These are phyloP conservation scores for Tragelaphus strepsiceros DNA, from an alignment of 2,113 vertebrate species.

Conservation along the genomic window DNA sequence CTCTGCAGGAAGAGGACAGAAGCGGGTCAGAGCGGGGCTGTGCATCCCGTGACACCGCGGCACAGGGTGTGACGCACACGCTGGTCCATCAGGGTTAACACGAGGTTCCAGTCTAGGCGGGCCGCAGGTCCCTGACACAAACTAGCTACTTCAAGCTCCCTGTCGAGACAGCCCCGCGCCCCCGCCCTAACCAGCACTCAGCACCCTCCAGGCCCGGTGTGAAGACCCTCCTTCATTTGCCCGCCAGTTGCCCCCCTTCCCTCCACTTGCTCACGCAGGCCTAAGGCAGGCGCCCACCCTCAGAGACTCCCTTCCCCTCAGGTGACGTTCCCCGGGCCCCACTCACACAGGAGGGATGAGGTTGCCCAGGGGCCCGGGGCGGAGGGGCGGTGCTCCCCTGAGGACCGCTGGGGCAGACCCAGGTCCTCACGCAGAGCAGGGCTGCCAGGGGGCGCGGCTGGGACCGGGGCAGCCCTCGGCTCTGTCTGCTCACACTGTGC, in stretches of 20 bases:
- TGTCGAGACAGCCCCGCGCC: neutral
- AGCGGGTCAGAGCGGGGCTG: neutral
- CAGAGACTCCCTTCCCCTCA: neutral
- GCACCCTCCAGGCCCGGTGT: rapidly evolving
- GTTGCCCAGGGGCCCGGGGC: neutral
- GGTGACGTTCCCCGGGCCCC: neutral
- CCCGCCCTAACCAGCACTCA: rapidly evolving
- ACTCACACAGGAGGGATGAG: neutral
- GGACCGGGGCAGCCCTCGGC: rapidly evolving
- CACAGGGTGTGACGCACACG: rapidly evolving
- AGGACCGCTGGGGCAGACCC: neutral
- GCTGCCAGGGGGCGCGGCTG: rapidly evolving
- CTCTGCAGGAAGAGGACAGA: slow-evolving; percentile 79
- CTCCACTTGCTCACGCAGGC: neutral
- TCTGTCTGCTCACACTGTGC: rapidly evolving
- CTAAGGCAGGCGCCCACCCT: neutral
- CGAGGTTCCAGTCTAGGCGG: neutral
- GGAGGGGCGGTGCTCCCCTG: rapidly evolving
- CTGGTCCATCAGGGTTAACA: neutral
- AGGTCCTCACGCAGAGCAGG: rapidly evolving
- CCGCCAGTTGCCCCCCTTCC: neutral
- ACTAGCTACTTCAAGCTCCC: neutral
- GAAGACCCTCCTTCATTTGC: neutral
- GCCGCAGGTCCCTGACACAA: rapidly evolving
- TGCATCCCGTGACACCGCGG: rapidly evolving